phyloP scores from a whole-genome alignment of 2,113 vertebrate genomes.

The Neomonachus schauinslandi region DNA sequence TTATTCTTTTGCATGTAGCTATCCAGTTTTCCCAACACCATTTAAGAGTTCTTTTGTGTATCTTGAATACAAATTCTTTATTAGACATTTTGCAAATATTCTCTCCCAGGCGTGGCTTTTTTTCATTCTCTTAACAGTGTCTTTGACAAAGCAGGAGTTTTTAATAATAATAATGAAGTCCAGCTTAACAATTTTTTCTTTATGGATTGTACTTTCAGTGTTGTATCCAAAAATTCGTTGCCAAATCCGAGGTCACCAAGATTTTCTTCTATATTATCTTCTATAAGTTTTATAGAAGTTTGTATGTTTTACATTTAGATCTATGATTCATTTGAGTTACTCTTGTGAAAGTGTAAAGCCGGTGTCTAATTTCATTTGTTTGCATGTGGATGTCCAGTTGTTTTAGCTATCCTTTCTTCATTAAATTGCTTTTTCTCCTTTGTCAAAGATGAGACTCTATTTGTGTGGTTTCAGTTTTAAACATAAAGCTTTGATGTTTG shows the following conservation, averaged over 20 bases:
- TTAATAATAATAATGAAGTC: background rate
- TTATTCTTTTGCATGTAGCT: background rate
- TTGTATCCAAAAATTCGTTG: conserved; percentile 9
- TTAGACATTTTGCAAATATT: background rate
- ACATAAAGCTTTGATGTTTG: conserved; percentile 16
- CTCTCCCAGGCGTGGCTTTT: background rate
- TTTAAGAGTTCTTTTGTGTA: background rate
- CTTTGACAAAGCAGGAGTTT: background rate
- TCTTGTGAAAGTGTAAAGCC: background rate
- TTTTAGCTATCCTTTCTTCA: background rate
- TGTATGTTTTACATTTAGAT: background rate
- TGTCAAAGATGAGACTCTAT: background rate
- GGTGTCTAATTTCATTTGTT: background rate
- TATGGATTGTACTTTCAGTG: background rate
- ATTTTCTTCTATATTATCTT: background rate
- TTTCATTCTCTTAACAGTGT: background rate
- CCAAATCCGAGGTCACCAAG: background rate
- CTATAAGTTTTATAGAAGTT: background rate
- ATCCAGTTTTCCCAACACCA: background rate
- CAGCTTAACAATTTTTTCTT: background rate
- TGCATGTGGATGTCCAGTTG: background rate
- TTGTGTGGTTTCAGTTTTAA: conserved; percentile 26
- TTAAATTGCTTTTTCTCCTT: background rate
- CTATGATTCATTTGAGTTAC: background rate
- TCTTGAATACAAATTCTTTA: background rate